These are phyloP conservation scores for Drosophila quinaria DNA, from an alignment of 2,888 invertebrate species.

Conservation along the genomic window DNA sequence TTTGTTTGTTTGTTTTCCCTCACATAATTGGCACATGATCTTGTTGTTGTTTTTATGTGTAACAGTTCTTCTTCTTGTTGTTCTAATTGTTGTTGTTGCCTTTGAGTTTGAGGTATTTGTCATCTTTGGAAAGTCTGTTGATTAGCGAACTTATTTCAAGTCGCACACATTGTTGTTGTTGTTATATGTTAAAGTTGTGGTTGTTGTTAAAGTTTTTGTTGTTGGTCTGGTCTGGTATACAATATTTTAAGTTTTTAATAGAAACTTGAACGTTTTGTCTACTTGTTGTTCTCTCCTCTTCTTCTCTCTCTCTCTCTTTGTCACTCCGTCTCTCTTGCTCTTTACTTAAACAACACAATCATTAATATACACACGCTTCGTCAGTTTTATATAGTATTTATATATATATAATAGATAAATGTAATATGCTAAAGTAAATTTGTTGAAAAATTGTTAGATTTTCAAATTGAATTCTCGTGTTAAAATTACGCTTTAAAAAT, in stretches of 20 bases:
- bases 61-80: constrained; percentile 22
- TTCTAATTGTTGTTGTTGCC: constrained; percentile 61
- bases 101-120: constrained; percentile 81
- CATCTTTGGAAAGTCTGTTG: constrained; percentile 80
- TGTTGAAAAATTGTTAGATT: constrained; percentile 47
- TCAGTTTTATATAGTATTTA: constrained; percentile 81
- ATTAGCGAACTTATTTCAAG: constrained; percentile 55
- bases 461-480: constrained; percentile 60
- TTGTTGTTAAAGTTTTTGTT: constrained; percentile 36
- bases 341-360: constrained; percentile 77
- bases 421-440: constrained; percentile 52
- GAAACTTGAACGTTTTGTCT: constrained; percentile 59
- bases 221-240: constrained; percentile 62
- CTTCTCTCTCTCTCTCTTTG: constrained; percentile 27
- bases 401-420: constrained; percentile 41
- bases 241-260: constrained; percentile 26
- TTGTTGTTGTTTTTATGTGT: constrained; percentile 35
- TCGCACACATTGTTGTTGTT: constrained; percentile 45
- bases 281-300: constrained; percentile 29
- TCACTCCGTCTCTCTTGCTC: constrained; percentile 19
- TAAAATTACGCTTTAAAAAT: constrained; percentile 69
- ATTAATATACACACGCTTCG: constrained; percentile 83
- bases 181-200: constrained; percentile 28
- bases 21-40: constrained; percentile 37
- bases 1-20: constrained; percentile 39